Evolutionary conservation across 2,888 invertebrate species (phyloP), one percentile per base, ranked within the genome.

Genomic region (Eulithis testata): DNA sequence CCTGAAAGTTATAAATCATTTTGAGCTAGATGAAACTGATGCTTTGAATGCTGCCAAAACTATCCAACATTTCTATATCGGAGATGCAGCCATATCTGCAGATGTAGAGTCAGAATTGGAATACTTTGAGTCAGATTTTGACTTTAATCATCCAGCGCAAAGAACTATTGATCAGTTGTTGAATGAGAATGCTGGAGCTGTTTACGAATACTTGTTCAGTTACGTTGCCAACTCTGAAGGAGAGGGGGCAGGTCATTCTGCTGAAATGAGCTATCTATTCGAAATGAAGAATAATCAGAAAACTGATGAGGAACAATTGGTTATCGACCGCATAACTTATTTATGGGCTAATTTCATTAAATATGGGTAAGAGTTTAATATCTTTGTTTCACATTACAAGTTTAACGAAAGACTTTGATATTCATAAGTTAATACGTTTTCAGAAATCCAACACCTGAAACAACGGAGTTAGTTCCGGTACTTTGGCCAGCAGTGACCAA

Each of bases 301-400:
- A 47, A 80, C 76, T 69, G 81, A 83, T 14, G 76, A 82, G 12
- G 87, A 87, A 54, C 76, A 84, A 69, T 55, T 87, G 4, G 75
- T 90, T 36, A 73, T 76, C 6, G 83, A 89, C 50, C 84, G 86
- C 11, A 80, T 91, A 14, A 83, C 86, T 12, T 82, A 81, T 14
- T 72, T 92, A 63, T 92, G 92, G 92, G 71, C 87, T 0, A 91
- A 92, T 72, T 92, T 92, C 60, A 82, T 92, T 3, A 92, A 91
- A 82, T 84, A 82, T 69, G 92, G 91, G 92, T 92, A 79, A 81
- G 83, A 76, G n/a, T 31, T 21, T 40, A 2, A 3, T 40, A 6
- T 37, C 11, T 36, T 4, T 57, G 3, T 45, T 11, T 27, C 6
- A 6, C 12, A 31, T 31, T 4, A 31, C 6, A 31, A 31, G 31